Evolutionary conservation across 1,140 invertebrate species (phyloP), one percentile per base, ranked within the genome.

Genomic region (Euborellia annulipes): DNA sequence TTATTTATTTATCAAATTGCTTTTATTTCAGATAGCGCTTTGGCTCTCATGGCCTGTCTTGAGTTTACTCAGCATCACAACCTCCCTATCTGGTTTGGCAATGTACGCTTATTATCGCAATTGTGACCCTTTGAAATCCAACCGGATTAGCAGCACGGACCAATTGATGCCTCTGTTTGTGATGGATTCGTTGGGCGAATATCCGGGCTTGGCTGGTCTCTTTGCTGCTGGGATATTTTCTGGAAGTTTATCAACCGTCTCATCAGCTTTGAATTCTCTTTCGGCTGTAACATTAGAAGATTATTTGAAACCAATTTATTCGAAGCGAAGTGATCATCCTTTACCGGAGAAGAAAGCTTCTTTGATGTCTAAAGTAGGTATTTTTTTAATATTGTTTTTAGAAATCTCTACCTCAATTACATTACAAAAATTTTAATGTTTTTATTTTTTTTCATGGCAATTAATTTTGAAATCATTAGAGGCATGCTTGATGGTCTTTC

Each of bases 231-330:
- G 85, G 38, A 78, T 91, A 34, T 87, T 89, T 52, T 84, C 79
- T 55, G 87, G 84, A 1, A 79, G 85, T 0, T 66, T 93, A 1
- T 88, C 84, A 45, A 87, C 87, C 0, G 76, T 91, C 36, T 90
- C 85, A 0, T 85, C 86, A 7, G 73, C 81, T 18, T 64, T 89
- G 22, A 91, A 90, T 62, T 85, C 85, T 9, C 63, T 91, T 17
- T 79, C 87, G 11, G 85, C 86, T 11, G 83, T 91, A n/a, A 86
- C 82, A 1, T 68, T 88, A 45, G 80, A 87, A 55, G 87, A 91
- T 64, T 86, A 85, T 55, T 59, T 84, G 2, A 78, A 78, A 57
- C 62, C 62, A 7, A 1, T 50, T 0, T 60, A 58, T 27, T 50
- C 4, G 20, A 54, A 43, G 18, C 55, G 3, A n/a, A 41, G 46